These are phyloP conservation scores for Pseudochaenichthys georgianus DNA, from an alignment of 2,797 vertebrate genomes.

Conservation along the genomic window DNA sequence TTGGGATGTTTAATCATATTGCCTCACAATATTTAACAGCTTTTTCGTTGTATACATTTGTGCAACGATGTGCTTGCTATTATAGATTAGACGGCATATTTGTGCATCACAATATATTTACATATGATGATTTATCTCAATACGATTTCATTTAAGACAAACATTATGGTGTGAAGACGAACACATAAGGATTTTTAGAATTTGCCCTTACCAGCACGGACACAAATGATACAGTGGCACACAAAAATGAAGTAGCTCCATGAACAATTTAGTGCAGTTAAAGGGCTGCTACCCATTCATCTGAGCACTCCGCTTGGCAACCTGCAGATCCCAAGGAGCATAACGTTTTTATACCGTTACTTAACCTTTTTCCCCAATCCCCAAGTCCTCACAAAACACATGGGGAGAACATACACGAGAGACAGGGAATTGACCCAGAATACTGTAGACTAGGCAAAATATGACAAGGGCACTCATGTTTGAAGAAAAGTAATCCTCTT, in stretches of 20 bases:
- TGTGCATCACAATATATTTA: too few relatives aligned
- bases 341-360: conserved; percentile 31
- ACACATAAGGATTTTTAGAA: too few relatives aligned
- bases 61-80: too few relatives aligned
- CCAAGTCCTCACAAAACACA: conserved; percentile 42
- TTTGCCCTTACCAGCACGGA: neutral
- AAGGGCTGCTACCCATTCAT: conserved; percentile 10
- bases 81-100: too few relatives aligned
- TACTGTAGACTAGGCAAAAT: conserved; percentile 47
- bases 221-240: neutral
- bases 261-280: conserved; percentile 15
- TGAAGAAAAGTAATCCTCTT: conserved; percentile 58
- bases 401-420: conserved; percentile 26
- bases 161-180: too few relatives aligned
- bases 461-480: conserved; percentile 59
- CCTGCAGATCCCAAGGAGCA: conserved; percentile 20
- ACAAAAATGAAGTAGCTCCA: conserved; percentile 8
- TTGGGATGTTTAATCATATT: too few relatives aligned
- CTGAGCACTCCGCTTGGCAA: conserved; percentile 14
- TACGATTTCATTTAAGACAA: too few relatives aligned
- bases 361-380: conserved; percentile 29
- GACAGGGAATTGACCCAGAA: conserved; percentile 46
- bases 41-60: too few relatives aligned
- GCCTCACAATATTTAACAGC: too few relatives aligned
- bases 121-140: too few relatives aligned